Percentiles rank a stretch among this genome's conserved stretches.
Conservation (phyloP, 1,140 invertebrate genomes). For the Calephelis nemesis region DNA sequence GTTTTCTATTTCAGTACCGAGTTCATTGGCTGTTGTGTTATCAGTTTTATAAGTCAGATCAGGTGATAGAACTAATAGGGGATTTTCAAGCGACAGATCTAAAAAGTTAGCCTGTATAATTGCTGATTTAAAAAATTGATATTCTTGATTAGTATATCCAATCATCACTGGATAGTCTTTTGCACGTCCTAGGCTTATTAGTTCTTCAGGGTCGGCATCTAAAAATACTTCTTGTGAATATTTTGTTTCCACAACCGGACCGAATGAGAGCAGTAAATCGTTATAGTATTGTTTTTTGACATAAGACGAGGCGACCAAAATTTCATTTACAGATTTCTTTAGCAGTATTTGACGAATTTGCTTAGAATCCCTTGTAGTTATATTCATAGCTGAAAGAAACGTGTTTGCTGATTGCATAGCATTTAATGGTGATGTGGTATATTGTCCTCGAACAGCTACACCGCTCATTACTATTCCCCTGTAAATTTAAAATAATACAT, state of each 20-base stretch:
- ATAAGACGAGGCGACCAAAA: constrained; percentile 36
- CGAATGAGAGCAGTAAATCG: constrained; percentile 31
- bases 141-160: neutral
- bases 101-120: neutral
- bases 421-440: constrained; percentile 39
- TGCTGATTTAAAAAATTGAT: neutral
- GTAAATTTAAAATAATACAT: constrained; percentile 25
- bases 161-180: neutral
- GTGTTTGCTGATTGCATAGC: constrained; percentile 33
- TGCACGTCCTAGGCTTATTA: neutral
- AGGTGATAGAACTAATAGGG: neutral
- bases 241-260: constrained; percentile 46
- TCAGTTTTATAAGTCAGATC: neutral
- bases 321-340: constrained; percentile 40
- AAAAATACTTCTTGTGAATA: constrained; percentile 44
- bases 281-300: constrained; percentile 38
- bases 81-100: neutral
- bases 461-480: constrained; percentile 59
- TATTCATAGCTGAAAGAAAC: constrained; percentile 38
- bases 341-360: constrained; percentile 41
- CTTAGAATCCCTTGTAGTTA: constrained; percentile 41
- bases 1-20: neutral
- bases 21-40: neutral
- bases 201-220: constrained; percentile 42
- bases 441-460: constrained; percentile 38